Percentiles rank a stretch among this genome's conserved stretches.
phyloP scores from a whole-genome alignment of 64 coral and sea anemone species.

The Platygyra sinensis region DNA sequence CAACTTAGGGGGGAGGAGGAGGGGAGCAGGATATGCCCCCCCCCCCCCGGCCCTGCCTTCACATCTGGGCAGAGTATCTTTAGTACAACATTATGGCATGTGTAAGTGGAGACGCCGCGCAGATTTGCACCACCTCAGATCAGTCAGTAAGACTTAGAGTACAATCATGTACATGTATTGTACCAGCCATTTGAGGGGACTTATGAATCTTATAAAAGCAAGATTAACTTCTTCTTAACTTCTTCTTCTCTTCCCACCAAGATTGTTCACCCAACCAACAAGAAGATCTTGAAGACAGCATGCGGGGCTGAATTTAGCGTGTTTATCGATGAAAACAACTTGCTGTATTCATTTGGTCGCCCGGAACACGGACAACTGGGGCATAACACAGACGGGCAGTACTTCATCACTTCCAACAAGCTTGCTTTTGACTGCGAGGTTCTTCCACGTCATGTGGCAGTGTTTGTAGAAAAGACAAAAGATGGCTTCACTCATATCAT shows the following conservation, averaged over 20 bases:
- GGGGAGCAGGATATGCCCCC: no score
- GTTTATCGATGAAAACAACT: constrained; percentile 83
- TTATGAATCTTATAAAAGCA: no score
- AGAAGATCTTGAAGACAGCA: constrained; percentile 62
- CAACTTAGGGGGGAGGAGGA: no score
- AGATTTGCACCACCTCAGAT: no score
- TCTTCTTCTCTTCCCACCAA: not conserved
- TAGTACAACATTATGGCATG: no score
- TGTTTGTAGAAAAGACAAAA: constrained; percentile 84
- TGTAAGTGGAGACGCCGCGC: no score
- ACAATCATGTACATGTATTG: no score
- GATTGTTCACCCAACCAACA: constrained; percentile 86
- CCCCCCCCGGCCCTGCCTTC: no score
- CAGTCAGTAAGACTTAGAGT: no score
- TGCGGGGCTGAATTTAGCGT: constrained; percentile 93
- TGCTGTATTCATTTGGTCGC: constrained; percentile 83
- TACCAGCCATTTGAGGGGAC: no score
- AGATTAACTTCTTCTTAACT: no score
- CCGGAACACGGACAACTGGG: constrained; percentile 88
- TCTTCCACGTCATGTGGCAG: constrained; percentile 67
- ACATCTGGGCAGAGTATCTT: no score
- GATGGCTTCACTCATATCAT: constrained; percentile 85
- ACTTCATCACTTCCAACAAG: constrained; percentile 86
- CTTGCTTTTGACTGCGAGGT: constrained; percentile 80
- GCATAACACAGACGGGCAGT: constrained; percentile 90